Conservation (phyloP, 2,888 invertebrate genomes). For the Brachyopa scutellaris region DNA sequence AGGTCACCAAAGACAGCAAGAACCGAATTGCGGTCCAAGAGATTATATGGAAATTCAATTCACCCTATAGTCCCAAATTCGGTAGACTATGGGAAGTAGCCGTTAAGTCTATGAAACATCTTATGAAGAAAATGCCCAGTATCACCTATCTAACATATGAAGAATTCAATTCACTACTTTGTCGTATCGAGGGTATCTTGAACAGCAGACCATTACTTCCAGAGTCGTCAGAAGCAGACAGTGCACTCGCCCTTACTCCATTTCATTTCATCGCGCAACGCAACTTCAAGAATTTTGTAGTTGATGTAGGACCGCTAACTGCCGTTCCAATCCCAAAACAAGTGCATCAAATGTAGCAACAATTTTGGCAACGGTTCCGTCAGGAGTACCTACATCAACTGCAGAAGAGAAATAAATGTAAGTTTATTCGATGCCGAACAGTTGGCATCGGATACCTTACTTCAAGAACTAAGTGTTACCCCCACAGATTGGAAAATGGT, state of each 20-base stretch:
- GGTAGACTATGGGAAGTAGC: background rate
- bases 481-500: background rate
- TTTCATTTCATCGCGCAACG: slow-evolving; percentile 10
- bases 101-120: slow-evolving; percentile 10
- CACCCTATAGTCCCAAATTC: background rate
- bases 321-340: slow-evolving; percentile 6
- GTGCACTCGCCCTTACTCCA: slow-evolving; percentile 8
- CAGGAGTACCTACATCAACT: slow-evolving; percentile 11
- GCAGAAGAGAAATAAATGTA: slow-evolving; percentile 6
- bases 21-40: background rate
- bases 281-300: slow-evolving; percentile 8
- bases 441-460: background rate
- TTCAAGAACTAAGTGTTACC: background rate
- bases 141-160: background rate
- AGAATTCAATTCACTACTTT: no score
- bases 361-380: slow-evolving; percentile 2
- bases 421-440: background rate
- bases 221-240: background rate
- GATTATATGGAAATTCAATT: slow-evolving; percentile 3
- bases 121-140: background rate
- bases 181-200: background rate
- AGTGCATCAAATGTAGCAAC: background rate
- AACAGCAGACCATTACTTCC: background rate
- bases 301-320: background rate
- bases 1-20: slow-evolving; percentile 2